Base-by-base conservation (phyloP, 2,888 invertebrate genomes). In the Ormyrus labotus region DNA sequence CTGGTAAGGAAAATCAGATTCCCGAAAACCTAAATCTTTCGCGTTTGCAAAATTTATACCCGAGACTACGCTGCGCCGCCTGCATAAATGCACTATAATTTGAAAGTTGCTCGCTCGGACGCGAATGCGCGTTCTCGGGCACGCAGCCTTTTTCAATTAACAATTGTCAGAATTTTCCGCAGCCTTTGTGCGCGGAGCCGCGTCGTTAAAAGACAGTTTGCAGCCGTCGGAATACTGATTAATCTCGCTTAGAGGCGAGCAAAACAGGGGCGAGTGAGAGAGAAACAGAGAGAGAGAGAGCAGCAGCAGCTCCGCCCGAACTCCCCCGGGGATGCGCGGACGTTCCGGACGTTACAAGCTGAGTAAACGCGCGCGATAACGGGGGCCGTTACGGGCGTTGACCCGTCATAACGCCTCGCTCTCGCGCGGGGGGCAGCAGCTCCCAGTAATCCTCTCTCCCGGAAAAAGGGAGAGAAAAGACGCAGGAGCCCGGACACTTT, bases 1-100 rank as follows among this genome's bases (percentile, higher is more conserved):
- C 92, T 98, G 92, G 96, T 96, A 90, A 93, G 93, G 10, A 71
- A 45, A 10, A 34, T 11, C 13, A 6, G 0, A 11, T 64, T 2
- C 34, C 11, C 47, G 10, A 11, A n/a, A 4, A 5, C n/a, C 10
- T 0, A 11, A n/a, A 11, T n/a, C 58, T 13, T 34, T 6, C n/a
- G 58, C n/a, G 3, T 7, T 58, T 7, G 0, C 4, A 58, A 58
- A n/a, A 58, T 58, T 13, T 5, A 58, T 5, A 58, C n/a, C 10
- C n/a, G n/a, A 58, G 10, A n/a, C 11, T 19, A 2, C 1, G 19
- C 19, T 19, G 19, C 19, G 34, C 34, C 34, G 3, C 34, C 34
- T 34, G 34, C 34, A 4, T 4, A 34, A 34, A 34, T 34, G 0
- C 34, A 34, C 4, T 2, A 34, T 4, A 34, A 34, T 34, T 0